A percentile compares a stretch with the other conserved stretches of the same genome.
Conservation (phyloP, 2,888 invertebrate genomes). For the Heliconius cydno region DNA sequence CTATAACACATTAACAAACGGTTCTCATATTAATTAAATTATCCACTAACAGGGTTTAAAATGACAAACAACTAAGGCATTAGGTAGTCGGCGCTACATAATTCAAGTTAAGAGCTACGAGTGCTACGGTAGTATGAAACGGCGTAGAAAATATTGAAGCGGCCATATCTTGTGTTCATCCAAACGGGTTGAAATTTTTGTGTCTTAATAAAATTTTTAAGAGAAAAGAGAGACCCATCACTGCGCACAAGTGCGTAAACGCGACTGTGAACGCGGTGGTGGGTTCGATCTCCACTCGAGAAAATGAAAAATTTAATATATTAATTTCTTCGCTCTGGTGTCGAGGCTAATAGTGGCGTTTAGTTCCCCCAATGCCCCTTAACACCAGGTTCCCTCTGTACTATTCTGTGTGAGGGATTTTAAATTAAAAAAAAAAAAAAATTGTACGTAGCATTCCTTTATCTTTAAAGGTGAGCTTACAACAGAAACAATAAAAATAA, state of each 20-base stretch:
- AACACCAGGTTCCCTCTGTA: too few species aligned
- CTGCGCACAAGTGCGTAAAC: too few species aligned
- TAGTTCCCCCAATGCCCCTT: too few species aligned
- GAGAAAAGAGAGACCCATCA: too few species aligned
- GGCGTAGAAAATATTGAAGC: conserved; percentile 60
- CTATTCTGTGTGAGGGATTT: too few species aligned
- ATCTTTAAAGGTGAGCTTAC: neutral
- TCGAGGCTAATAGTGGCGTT: too few species aligned
- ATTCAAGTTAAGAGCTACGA: conserved; percentile 45
- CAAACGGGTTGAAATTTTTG: conserved; percentile 27
- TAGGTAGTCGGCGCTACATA: conserved; percentile 42
- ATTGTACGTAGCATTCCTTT: neutral
- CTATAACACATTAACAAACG: conserved; percentile 3
- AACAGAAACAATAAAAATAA: neutral
- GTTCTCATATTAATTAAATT: conserved; percentile 9
- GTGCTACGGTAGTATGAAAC: conserved; percentile 48
- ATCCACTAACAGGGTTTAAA: conserved; percentile 32
- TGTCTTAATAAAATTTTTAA: neutral
- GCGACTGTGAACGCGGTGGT: too few species aligned
- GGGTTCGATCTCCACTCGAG: too few species aligned
- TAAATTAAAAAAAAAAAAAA: too few species aligned
- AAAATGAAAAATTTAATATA: too few species aligned
- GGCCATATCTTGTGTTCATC: conserved; percentile 44
- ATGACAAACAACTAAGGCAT: conserved; percentile 41
- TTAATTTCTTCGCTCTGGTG: too few species aligned